Conservation (phyloP, 2,888 invertebrate genomes). For the Drosophila greeni region DNA sequence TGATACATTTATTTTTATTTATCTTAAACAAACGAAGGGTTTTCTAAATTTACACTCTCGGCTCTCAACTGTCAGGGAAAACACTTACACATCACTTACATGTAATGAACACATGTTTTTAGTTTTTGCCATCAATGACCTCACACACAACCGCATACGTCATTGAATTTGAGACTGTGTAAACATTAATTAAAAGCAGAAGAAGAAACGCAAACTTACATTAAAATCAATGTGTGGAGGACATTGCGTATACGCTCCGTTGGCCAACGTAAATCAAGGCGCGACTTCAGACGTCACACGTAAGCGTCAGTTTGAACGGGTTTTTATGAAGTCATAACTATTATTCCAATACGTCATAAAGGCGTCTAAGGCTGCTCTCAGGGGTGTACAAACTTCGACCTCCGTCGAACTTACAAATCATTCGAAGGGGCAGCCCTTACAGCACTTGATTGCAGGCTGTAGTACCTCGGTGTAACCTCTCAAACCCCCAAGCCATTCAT, state of each 20-base stretch:
- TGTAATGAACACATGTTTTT: conserved; percentile 10
- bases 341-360: conserved; percentile 33
- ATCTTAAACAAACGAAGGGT: conserved; percentile 6
- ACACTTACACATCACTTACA: conserved; percentile 1
- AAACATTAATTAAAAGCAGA: conserved; percentile 27
- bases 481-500: conserved; percentile 48
- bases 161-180: conserved; percentile 12
- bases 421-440: conserved; percentile 18
- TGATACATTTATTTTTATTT: conserved; percentile 9
- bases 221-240: conserved; percentile 1
- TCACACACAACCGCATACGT: conserved; percentile 18
- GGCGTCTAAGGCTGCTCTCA: conserved; percentile 12
- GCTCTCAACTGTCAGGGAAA: conserved; percentile 1
- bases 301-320: conserved; percentile 8
- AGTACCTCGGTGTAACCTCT: neutral
- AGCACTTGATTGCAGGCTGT: conserved; percentile 23
- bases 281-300: conserved; percentile 13
- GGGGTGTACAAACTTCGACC: neutral
- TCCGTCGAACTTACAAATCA: conserved; percentile 26
- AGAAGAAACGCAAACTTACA: neutral
- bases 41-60: neutral
- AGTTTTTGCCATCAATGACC: conserved; percentile 14
- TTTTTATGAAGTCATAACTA: conserved; percentile 35
- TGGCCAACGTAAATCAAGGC: neutral
- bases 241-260: conserved; percentile 26